A percentile compares a stretch with the other conserved stretches of the same genome.
Conservation (phyloP, 2,797 vertebrate species). For the Ctenopoma multispine region DNA sequence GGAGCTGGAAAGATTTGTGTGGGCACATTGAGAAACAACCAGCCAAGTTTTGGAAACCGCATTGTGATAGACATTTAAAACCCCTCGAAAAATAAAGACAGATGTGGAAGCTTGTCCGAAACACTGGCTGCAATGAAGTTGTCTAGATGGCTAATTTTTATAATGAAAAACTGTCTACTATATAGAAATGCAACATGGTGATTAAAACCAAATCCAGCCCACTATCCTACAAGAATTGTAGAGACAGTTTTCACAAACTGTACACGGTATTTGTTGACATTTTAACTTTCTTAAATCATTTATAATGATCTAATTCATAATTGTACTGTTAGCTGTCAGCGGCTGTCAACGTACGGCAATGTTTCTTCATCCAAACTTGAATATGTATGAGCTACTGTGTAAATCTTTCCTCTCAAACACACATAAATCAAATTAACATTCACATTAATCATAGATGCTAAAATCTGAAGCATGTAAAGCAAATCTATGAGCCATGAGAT, state of each 20-base stretch:
- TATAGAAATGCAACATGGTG: constrained; percentile 50
- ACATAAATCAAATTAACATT: constrained; percentile 27
- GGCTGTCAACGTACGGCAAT: constrained; percentile 52
- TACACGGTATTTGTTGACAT: neutral
- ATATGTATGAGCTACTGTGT: constrained; percentile 26
- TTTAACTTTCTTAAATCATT: constrained; percentile 33
- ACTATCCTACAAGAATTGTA: neutral
- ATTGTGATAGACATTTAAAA: constrained; percentile 79
- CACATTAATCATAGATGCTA: constrained; percentile 25
- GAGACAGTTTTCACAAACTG: neutral
- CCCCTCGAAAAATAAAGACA: constrained; percentile 80
- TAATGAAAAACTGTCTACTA: constrained; percentile 62
- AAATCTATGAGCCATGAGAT: constrained; percentile 10
- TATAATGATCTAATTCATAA: constrained; percentile 25
- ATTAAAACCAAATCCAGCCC: constrained; percentile 49
- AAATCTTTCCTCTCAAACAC: constrained; percentile 43
- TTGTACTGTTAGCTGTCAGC: constrained; percentile 44
- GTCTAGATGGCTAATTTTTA: constrained; percentile 72
- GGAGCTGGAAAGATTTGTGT: constrained; percentile 72
- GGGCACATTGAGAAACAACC: constrained; percentile 72
- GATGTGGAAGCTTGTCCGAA: constrained; percentile 78
- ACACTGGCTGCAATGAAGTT: constrained; percentile 62
- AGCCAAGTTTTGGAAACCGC: constrained; percentile 70
- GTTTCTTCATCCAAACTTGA: constrained; percentile 33
- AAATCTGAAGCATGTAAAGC: constrained; percentile 17